Evolutionary conservation across 2,113 vertebrate genomes (phyloP).

Genomic region (Vidua macroura): DNA sequence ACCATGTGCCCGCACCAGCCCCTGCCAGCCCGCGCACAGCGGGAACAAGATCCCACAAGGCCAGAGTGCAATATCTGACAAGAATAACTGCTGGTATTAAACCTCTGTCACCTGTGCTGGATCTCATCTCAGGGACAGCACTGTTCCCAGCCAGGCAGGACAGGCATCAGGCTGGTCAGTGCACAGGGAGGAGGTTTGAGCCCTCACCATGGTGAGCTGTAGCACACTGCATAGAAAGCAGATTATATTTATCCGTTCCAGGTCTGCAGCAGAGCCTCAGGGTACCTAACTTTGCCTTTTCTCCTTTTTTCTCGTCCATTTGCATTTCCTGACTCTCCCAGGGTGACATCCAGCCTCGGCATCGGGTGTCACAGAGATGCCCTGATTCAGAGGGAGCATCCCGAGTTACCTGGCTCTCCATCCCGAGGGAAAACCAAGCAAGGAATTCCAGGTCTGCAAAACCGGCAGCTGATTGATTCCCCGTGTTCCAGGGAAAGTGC

Average conservation of each 20-base stretch:
- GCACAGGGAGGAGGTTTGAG: rapidly evolving
- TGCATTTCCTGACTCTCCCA: not conserved
- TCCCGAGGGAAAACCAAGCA: not conserved
- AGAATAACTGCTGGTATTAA: not conserved
- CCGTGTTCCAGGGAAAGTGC: rapidly evolving
- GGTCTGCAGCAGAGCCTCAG: not conserved
- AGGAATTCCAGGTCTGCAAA: not conserved
- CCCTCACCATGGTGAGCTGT: rapidly evolving
- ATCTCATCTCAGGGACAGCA: not conserved
- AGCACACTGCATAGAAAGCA: rapidly evolving
- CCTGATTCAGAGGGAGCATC: not conserved
- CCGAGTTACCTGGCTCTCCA: rapidly evolving
- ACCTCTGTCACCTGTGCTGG: not conserved
- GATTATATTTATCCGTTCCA: not conserved
- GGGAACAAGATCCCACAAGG: not conserved
- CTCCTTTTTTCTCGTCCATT: not conserved
- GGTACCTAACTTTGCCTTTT: not conserved
- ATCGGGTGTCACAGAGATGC: not conserved
- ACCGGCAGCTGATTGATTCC: not conserved
- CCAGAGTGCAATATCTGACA: not conserved
- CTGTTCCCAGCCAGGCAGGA: not conserved
- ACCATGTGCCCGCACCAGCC: rapidly evolving
- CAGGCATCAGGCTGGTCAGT: not conserved
- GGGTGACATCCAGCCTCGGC: not conserved
- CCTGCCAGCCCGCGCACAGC: rapidly evolving